Evolutionary conservation across 30 jellyfish, hydroid and myxozoan species (phyloP), one percentile per base, ranked within the genome.

Genomic region (Clytia hemisphaerica): DNA sequence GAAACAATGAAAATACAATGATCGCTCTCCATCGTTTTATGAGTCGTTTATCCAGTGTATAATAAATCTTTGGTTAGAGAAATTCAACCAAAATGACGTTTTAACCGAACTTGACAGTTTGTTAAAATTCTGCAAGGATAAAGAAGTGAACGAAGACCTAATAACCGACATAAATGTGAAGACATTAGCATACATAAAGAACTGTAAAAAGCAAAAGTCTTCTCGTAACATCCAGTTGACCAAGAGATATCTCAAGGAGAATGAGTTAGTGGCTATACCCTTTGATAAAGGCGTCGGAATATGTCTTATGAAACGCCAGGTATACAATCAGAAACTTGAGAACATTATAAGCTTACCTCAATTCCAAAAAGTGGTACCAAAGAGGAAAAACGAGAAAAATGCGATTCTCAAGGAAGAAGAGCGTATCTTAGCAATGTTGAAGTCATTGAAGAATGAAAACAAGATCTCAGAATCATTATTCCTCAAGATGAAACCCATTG

Each of bases 221-320:
- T 37, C 69, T 61, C 29, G 60, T 22, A 61, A 61, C 75, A 61
- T 61, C 21, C 70, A 31, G 35, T 61, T 61, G 35, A 37, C 75
- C 6, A 61, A 31, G 57, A 33, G 25, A 45, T 61, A 61, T 60
- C 35, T 61, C 25, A 61, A 61, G 37, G 75, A 61, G 36, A 61
- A 61, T 37, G 24, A 61, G 25, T 60, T 31, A 35, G 22, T 61
- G 75, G 75, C 75, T 22, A 61, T 61, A 31, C 75, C 75, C 22
- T 61, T 61, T 61, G 75, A 61, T 37, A 61, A 61, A 37, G 69
- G 75, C 60, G 37, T 61, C 14, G 75, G 75, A 61, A 61, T 33
- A 31, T 61, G 75, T 61, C 33, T 61, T 35, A 61, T 61, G 75
- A 61, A 45, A 22, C 61, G 33, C 37, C 61, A 61, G 37, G 22